Conservation (phyloP, 1,140 invertebrate species). For the Drosophila novamexicana region DNA sequence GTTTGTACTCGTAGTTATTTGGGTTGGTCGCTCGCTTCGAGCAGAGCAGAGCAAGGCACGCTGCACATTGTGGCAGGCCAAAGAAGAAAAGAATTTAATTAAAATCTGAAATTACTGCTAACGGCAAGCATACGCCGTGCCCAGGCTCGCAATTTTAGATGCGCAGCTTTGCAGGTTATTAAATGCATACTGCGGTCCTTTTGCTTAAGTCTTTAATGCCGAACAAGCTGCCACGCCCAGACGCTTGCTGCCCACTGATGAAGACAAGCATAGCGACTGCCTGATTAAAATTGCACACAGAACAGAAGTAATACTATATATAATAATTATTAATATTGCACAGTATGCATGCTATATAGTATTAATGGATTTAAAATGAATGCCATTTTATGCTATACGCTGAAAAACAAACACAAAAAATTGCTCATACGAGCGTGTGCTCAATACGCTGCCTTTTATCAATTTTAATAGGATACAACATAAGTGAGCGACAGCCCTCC, state of each 20-base stretch:
- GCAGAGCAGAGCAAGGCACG: slow-evolving; percentile 24
- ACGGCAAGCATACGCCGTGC: slow-evolving; percentile 52
- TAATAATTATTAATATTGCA: slow-evolving; percentile 53
- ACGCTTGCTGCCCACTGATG: neutral
- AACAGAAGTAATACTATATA: slow-evolving; percentile 34
- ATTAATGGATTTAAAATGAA: slow-evolving; percentile 46
- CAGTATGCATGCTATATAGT: slow-evolving; percentile 17
- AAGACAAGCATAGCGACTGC: neutral
- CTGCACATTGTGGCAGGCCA: slow-evolving; percentile 39
- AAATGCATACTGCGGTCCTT: slow-evolving; percentile 30
- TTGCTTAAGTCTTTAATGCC: slow-evolving; percentile 35
- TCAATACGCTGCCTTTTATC: slow-evolving; percentile 43
- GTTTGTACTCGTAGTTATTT: slow-evolving; percentile 24
- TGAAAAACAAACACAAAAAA: slow-evolving; percentile 35
- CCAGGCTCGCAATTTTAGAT: slow-evolving; percentile 63
- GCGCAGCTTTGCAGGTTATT: slow-evolving; percentile 44
- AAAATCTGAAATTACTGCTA: slow-evolving; percentile 78
- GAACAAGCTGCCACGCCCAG: slow-evolving; percentile 8
- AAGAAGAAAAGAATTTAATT: slow-evolving; percentile 77
- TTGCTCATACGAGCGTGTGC: slow-evolving; percentile 27
- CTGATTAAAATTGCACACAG: slow-evolving; percentile 34
- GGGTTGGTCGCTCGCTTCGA: slow-evolving; percentile 33
- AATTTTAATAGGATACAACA: slow-evolving; percentile 55
- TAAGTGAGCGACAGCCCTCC: neutral
- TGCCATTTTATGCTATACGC: slow-evolving; percentile 38